Evolutionary conservation across 1,140 invertebrate species (phyloP).

Genomic region (Musca vetustissima): DNA sequence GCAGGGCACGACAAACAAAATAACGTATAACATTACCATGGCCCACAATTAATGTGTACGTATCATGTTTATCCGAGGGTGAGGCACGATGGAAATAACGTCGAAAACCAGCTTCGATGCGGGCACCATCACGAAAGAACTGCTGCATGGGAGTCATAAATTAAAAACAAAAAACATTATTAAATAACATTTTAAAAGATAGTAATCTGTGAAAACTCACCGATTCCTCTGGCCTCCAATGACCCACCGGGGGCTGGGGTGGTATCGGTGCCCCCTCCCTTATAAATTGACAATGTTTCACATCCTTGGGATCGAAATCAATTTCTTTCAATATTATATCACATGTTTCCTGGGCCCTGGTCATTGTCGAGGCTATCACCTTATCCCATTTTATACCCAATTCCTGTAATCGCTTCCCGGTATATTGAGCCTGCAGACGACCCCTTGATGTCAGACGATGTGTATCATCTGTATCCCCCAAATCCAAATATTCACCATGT

Average conservation of each 20-base stretch:
- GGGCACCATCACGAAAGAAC: slow-evolving; percentile 91
- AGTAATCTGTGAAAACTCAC: slow-evolving; percentile 59
- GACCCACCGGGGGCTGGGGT: slow-evolving; percentile 85
- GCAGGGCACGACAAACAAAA: slow-evolving; percentile 96
- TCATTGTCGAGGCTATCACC: slow-evolving; percentile 90
- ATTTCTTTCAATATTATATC: slow-evolving; percentile 68
- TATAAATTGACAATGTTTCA: slow-evolving; percentile 72
- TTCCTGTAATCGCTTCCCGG: slow-evolving; percentile 74
- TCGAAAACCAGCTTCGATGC: slow-evolving; percentile 96
- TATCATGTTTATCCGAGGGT: slow-evolving; percentile 77
- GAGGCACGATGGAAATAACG: slow-evolving; percentile 91
- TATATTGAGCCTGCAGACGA: slow-evolving; percentile 77
- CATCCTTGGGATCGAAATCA: slow-evolving; percentile 57
- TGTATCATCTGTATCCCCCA: slow-evolving; percentile 73
- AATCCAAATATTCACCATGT: slow-evolving; percentile 90
- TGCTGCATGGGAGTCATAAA: slow-evolving; percentile 62
- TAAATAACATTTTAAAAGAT: not conserved
- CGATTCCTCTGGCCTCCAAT: slow-evolving; percentile 81
- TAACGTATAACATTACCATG: slow-evolving; percentile 99
- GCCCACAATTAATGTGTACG: slow-evolving; percentile 91
- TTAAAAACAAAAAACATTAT: not conserved
- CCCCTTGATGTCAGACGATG: slow-evolving; percentile 79
- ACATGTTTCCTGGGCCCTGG: slow-evolving; percentile 87
- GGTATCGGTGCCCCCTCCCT: slow-evolving; percentile 94
- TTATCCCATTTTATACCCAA: slow-evolving; percentile 76